phyloP scores from a whole-genome alignment of 2,113 vertebrate genomes.

The Semnornis frantzii region DNA sequence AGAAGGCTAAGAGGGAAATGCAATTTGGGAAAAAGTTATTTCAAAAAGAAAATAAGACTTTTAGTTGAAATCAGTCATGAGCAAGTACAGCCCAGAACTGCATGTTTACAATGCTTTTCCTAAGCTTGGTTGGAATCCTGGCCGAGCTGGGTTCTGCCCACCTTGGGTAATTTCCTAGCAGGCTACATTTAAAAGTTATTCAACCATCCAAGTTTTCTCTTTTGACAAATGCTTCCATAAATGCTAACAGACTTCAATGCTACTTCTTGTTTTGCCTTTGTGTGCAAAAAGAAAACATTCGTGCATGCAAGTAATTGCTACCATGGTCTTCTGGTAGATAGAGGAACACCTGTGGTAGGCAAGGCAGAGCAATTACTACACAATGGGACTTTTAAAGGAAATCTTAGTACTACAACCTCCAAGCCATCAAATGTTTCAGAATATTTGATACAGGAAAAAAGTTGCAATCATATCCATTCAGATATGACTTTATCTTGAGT shows the following conservation, averaged over 20 bases:
- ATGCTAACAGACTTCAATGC: slow-evolving; percentile 62
- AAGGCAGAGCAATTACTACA: background rate
- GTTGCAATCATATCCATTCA: background rate
- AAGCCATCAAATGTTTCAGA: slow-evolving; percentile 22
- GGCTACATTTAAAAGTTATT: slow-evolving; percentile 60
- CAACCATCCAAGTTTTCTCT: slow-evolving; percentile 38
- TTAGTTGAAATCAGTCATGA: background rate
- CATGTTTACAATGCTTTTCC: background rate
- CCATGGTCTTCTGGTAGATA: background rate
- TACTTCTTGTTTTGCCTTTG: slow-evolving; percentile 55
- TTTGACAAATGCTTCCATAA: slow-evolving; percentile 73
- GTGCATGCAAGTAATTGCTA: slow-evolving; percentile 35
- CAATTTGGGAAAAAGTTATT: background rate
- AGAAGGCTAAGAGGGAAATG: background rate
- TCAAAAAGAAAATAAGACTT: background rate
- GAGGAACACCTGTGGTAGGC: background rate
- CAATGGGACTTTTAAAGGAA: background rate
- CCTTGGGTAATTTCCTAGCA: slow-evolving; percentile 66
- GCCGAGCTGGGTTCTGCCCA: slow-evolving; percentile 51
- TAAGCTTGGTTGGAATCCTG: slow-evolving; percentile 38
- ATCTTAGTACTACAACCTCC: background rate
- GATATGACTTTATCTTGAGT: background rate
- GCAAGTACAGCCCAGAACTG: slow-evolving; percentile 19
- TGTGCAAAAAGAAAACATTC: background rate
- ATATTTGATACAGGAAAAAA: background rate